Conservation (phyloP, 2,113 vertebrate genomes). For the Sporophila hypoxantha region DNA sequence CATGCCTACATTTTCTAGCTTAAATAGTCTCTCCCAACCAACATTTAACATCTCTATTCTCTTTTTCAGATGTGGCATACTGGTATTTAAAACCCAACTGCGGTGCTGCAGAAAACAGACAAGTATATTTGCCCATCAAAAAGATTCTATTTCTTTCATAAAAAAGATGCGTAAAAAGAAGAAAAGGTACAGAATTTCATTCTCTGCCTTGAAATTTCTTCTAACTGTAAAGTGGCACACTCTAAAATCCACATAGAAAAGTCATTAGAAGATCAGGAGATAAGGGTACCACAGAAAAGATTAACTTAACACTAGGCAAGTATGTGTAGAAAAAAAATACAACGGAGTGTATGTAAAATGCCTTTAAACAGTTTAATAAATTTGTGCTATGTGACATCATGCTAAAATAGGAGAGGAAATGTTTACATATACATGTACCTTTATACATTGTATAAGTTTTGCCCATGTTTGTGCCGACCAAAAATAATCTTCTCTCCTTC, state of each 20-base stretch:
- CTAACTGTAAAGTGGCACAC: background rate
- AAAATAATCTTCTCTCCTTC: background rate
- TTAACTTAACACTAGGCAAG: background rate
- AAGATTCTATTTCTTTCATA: background rate
- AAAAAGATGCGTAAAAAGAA: background rate
- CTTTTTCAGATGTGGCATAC: background rate
- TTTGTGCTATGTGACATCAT: too few species aligned
- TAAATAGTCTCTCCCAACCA: background rate
- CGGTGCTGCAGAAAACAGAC: background rate
- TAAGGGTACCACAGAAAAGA: background rate
- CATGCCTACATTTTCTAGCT: background rate
- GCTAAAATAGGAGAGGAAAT: background rate
- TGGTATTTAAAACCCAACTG: background rate
- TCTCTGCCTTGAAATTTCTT: background rate
- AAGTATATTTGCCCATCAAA: background rate
- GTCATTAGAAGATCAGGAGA: background rate
- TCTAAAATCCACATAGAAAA: background rate
- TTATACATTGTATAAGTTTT: background rate
- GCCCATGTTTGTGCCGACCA: background rate
- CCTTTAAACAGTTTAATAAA: background rate
- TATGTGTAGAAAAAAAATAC: background rate
- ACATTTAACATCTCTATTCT: background rate
- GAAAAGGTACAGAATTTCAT: background rate
- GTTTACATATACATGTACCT: fast-evolving
- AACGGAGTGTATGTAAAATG: background rate